Evolutionary conservation across 2,113 vertebrate genomes (phyloP).

Genomic region (Platysteira castanea): DNA sequence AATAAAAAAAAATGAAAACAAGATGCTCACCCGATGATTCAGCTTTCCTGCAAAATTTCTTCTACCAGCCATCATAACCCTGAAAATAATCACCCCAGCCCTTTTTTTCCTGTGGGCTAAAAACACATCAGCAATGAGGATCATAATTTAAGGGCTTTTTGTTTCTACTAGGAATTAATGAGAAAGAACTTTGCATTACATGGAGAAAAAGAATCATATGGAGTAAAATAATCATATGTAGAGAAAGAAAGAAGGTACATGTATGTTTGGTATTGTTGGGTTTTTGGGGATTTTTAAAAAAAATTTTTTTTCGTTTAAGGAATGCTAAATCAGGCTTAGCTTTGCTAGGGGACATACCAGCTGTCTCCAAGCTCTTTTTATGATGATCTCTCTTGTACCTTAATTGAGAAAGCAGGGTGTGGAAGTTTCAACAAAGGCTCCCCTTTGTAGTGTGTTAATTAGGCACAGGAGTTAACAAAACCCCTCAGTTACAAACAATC

Average conservation of each 20-base stretch:
- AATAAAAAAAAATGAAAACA: constrained; percentile 41
- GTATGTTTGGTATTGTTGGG: neutral
- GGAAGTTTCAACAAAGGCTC: constrained; percentile 44
- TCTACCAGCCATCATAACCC: neutral
- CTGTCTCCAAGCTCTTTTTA: constrained; percentile 17
- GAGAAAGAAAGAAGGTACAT: neutral
- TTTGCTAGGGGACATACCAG: constrained; percentile 16
- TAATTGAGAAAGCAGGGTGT: constrained; percentile 52
- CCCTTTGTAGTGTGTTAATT: constrained; percentile 54
- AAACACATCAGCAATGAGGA: neutral
- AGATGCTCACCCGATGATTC: constrained; percentile 41
- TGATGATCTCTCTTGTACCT: neutral
- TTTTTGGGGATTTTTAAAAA: too few species aligned
- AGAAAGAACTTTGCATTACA: neutral
- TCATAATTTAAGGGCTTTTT: neutral
- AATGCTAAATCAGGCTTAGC: constrained; percentile 3
- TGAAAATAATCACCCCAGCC: neutral
- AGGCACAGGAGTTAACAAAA: constrained; percentile 48
- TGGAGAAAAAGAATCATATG: neutral
- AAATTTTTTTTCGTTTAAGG: neutral
- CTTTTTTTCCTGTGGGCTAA: constrained; percentile 23
- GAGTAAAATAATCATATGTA: neutral
- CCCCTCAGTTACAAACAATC: constrained; percentile 39
- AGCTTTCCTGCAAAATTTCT: constrained; percentile 44
- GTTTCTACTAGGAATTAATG: neutral